Conservation (phyloP, 2,113 vertebrate species). For the Gulo gulo region DNA sequence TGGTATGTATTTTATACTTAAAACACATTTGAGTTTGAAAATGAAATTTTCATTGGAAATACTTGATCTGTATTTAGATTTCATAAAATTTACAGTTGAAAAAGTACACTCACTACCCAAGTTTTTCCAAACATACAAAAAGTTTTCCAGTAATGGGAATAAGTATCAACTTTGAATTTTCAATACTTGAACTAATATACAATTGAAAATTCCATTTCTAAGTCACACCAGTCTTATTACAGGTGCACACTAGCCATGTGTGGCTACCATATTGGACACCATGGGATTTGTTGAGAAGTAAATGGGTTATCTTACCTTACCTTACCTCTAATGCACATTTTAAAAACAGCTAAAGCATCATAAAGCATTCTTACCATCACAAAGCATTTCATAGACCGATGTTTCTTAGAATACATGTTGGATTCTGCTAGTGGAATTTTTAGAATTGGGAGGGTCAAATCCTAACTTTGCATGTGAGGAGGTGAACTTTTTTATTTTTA, state of each 20-base stretch:
- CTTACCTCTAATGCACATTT: background rate
- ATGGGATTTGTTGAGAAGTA: background rate
- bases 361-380: background rate
- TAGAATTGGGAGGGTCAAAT: background rate
- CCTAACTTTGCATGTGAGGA: constrained; percentile 8
- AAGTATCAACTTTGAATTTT: background rate
- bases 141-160: constrained; percentile 15
- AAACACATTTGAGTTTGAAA: constrained; percentile 8
- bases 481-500: constrained; percentile 35
- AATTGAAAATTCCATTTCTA: background rate
- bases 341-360: background rate
- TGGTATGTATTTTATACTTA: constrained; percentile 39
- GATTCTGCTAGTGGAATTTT: background rate
- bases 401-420: background rate
- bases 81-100: constrained; percentile 45
- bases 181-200: constrained; percentile 3
- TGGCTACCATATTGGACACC: background rate
- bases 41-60: constrained; percentile 52
- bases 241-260: background rate
- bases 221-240: background rate
- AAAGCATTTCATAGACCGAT: background rate
- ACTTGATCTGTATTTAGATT: constrained; percentile 23
- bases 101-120: background rate
- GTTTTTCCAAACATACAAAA: background rate
- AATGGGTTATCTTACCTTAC: background rate